Evolutionary conservation across 2,888 invertebrate species (phyloP), one percentile per base, ranked within the genome.

Genomic region (Meloe dianella): DNA sequence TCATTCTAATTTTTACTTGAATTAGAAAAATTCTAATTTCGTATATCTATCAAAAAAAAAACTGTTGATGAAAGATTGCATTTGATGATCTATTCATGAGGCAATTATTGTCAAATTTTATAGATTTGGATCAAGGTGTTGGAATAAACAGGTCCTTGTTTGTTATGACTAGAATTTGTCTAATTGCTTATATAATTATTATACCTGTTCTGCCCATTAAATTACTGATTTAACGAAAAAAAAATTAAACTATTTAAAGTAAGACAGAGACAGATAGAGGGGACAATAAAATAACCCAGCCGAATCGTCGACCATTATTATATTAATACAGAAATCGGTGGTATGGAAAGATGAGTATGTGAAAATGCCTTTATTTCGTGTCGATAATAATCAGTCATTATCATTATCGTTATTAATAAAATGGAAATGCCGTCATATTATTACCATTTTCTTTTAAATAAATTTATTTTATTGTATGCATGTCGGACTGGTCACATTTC

Each of bases 401-500:
- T 54, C 24, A 6, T 54, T 24, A 24, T 20, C 10, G 20, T 47
- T 20, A 8, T 20, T 47, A 47, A 20, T 47, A 47, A 20, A 47
- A 54, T 24, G 54, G 2, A 54, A 24, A 54, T 54, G 24, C 54
- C 24, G 12, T 22, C 47, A 9, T 47, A 47, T 47, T 32, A 32
- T 47, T 10, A 17, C 14, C 12, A 54, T 17, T 17, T 17, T 41
- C 17, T 41, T 17, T 41, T 2, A 20, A 20, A 20, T 9, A 17
- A 20, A 1, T 20, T 7, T 17, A 20, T 47, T 47, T 8, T 20
- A 47, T 47, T 47, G 20, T 51, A 73, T 75, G 74, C 76, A 76
- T 76, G 76, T 73, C 71, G n/a, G 63, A 63, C 64, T 57, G 72
- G 74, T 71, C 74, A 66, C 75, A 74, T 71, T 71, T 76, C 74